phyloP scores from a whole-genome alignment of 2,888 invertebrate genomes.

The Eurois occulta region DNA sequence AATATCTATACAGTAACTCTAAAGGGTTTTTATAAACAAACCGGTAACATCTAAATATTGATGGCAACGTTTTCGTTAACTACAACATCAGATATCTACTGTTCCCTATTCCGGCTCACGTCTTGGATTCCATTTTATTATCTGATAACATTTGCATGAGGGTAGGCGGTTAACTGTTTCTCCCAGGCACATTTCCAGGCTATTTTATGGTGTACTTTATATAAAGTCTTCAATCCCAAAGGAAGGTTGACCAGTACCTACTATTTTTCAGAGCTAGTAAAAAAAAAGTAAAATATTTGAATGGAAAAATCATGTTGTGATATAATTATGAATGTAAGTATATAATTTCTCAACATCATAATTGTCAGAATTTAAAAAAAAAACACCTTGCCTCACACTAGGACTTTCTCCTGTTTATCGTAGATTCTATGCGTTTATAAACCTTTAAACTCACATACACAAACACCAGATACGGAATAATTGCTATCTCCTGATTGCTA shows the following conservation, averaged over 20 bases:
- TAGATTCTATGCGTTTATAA: background rate
- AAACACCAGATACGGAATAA: background rate
- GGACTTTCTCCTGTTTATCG: background rate
- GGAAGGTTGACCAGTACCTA: background rate
- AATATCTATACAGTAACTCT: background rate
- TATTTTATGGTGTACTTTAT: slow-evolving; percentile 27
- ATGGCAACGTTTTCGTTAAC: slow-evolving; percentile 12
- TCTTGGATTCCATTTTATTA: slow-evolving; percentile 42
- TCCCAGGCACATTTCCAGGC: background rate
- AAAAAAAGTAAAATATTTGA: too few relatives aligned
- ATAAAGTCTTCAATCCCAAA: background rate
- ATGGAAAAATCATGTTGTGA: background rate
- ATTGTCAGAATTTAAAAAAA: background rate
- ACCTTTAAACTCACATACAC: background rate
- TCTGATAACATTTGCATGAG: slow-evolving; percentile 48
- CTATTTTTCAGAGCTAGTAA: background rate
- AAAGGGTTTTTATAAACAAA: background rate
- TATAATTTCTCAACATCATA: background rate
- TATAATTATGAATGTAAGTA: background rate
- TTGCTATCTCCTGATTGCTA: background rate
- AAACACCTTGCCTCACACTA: background rate
- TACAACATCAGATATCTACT: background rate
- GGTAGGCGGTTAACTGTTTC: slow-evolving; percentile 1
- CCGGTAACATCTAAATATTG: slow-evolving; percentile 24
- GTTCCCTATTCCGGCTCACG: slow-evolving; percentile 28